phyloP scores from a whole-genome alignment of 2,797 vertebrate genomes.

The Cetoscarus ocellatus region DNA sequence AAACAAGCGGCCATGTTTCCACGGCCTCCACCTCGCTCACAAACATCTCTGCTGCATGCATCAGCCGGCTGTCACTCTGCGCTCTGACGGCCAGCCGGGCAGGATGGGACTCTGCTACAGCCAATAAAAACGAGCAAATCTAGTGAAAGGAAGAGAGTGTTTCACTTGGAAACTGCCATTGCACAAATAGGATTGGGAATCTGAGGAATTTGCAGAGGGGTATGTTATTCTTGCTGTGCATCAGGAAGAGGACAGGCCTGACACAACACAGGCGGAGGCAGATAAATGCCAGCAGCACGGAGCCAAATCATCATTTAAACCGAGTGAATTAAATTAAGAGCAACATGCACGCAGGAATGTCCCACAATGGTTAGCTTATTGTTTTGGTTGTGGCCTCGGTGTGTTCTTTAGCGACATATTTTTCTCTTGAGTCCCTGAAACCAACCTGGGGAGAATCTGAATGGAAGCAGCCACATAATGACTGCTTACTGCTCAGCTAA shows the following conservation, averaged over 20 bases:
- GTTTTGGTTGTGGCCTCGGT: conserved; percentile 41
- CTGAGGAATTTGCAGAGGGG: conserved; percentile 66
- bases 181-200: conserved; percentile 60
- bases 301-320: conserved; percentile 31
- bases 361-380: conserved; percentile 48
- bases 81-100: conserved; percentile 15
- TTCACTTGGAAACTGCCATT: conserved; percentile 56
- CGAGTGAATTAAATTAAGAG: conserved; percentile 31
- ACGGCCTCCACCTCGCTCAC: conserved; percentile 32
- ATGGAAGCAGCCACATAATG: conserved; percentile 73
- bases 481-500: conserved; percentile 45
- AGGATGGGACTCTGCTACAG: conserved; percentile 15
- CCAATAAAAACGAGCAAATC: conserved; percentile 20
- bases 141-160: conserved; percentile 63
- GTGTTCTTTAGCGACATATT: conserved; percentile 56
- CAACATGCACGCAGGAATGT: conserved; percentile 55
- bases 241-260: conserved; percentile 74
- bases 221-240: conserved; percentile 62
- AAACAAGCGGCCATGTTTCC: conserved; percentile 63
- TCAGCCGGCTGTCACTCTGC: conserved; percentile 12
- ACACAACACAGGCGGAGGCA: conserved; percentile 58
- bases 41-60: conserved; percentile 36
- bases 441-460: conserved; percentile 45
- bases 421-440: conserved; percentile 47
- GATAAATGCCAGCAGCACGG: conserved; percentile 17